phyloP scores from a whole-genome alignment of 2,888 invertebrate species.

The Chrysolina haemoptera region DNA sequence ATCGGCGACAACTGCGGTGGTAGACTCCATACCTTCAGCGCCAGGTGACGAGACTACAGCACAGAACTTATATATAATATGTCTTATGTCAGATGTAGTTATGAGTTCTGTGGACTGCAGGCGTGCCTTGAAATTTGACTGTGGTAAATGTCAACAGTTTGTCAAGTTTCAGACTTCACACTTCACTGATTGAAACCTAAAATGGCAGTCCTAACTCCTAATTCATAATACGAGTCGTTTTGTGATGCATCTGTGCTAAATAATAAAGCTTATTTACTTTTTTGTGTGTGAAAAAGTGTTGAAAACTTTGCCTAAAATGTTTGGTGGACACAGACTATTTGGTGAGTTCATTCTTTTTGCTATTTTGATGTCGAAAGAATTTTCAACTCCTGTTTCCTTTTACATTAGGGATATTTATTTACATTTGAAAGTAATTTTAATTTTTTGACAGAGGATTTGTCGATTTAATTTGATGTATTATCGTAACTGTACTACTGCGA shows the following conservation, averaged over 20 bases:
- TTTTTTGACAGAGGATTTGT: background rate
- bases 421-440: background rate
- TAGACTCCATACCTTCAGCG: no score
- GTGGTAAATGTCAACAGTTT: no score
- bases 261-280: background rate
- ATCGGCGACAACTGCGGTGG: no score
- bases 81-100: no score
- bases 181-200: background rate
- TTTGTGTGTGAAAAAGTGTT: constrained; percentile 17
- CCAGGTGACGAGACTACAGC: no score
- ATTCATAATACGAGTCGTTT: constrained; percentile 12
- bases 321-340: background rate
- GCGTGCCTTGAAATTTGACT: no score
- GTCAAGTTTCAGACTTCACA: background rate
- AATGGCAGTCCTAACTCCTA: constrained; percentile 14
- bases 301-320: background rate
- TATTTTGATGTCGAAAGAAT: background rate
- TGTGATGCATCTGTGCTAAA: constrained; percentile 20
- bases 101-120: no score
- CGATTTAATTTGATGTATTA: background rate
- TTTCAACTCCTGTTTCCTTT: background rate
- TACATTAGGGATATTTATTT: constrained; percentile 6
- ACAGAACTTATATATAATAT: no score
- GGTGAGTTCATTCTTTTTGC: background rate
- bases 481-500: constrained; percentile 3